Base-by-base conservation (phyloP, 1,140 invertebrate genomes). In the Cherax destructor region DNA sequence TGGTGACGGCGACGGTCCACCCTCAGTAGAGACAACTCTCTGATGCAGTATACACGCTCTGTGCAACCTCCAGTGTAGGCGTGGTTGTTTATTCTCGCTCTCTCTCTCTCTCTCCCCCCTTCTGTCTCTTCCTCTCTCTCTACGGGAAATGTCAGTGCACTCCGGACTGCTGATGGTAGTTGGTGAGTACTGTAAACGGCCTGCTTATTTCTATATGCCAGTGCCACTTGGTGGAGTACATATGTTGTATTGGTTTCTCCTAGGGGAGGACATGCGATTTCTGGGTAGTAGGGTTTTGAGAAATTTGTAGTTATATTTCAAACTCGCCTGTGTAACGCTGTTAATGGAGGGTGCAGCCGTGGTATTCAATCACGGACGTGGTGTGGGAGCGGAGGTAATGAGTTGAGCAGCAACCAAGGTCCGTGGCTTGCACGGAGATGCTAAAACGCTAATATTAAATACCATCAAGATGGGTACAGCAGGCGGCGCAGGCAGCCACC, bases 71-170 rank as follows among this genome's bases (percentile, higher is more conserved):
- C 18, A 52, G 80, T 83, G 80, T 83, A 83, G 80, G 80, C 52
- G 80, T 83, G 80, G 50, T 83, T 61, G 59, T 83, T 80, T 69
- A 18, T 69, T 69, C 5, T 5, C 9, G 13, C 9, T 56, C 9
- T 56, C 9, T 56, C 9, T 56, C 9, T 13, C 9, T 56, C 9
- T 56, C 9, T 56, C 9, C 13, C 11, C 52, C 9, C 6, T 56
- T 13, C 9, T 13, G 52, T 56, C 9, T 56, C 9, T 56, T 10
- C 18, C 11, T 65, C 11, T 21, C 78, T 83, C 52, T 59, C 16
- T 83, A 59, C 80, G 50, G 80, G 80, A 83, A 83, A 83, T 83
- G 80, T 83, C 80, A 83, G 80, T 83, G 80, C 80, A 83, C 80
- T 59, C 80, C 0, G 52, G 52, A 24, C 50, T 59, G 50, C 24